Evolutionary conservation across 2,113 vertebrate genomes (phyloP).

Genomic region (Bambusicola thoracicus): DNA sequence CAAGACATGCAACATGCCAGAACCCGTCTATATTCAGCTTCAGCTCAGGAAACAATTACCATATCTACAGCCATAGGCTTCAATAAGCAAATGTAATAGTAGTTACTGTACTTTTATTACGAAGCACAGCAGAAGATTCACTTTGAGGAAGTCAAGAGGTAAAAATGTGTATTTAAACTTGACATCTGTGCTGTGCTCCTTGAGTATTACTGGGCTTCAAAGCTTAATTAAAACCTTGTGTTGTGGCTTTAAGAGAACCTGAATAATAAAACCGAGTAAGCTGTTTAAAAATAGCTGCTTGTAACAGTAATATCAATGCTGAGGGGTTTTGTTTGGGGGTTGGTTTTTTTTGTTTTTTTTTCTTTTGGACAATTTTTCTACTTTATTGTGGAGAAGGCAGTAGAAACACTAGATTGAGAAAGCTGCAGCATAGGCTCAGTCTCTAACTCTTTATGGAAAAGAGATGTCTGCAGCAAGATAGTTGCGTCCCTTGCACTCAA

Average conservation of each 20-base stretch:
- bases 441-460: not conserved
- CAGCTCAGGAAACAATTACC: not conserved
- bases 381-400: not conserved
- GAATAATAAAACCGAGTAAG: not conserved
- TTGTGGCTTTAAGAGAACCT: not conserved
- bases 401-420: not conserved
- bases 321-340: not conserved
- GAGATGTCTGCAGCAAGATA: not conserved
- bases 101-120: not conserved
- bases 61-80: not conserved
- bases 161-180: not conserved
- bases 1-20: not conserved
- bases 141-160: not conserved
- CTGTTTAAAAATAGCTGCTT: not conserved
- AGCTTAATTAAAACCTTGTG: not conserved
- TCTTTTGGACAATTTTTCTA: not conserved
- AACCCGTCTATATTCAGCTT: not conserved
- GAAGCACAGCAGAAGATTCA: not conserved
- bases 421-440: not conserved
- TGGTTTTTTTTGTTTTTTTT: too few relatives aligned
- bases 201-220: not conserved
- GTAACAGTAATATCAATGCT: not conserved
- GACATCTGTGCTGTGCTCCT: not conserved
- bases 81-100: not conserved
- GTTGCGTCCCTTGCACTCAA: fast-evolving